Base-by-base conservation (phyloP, 2,888 invertebrate genomes). In the Periphyllus acericola region DNA sequence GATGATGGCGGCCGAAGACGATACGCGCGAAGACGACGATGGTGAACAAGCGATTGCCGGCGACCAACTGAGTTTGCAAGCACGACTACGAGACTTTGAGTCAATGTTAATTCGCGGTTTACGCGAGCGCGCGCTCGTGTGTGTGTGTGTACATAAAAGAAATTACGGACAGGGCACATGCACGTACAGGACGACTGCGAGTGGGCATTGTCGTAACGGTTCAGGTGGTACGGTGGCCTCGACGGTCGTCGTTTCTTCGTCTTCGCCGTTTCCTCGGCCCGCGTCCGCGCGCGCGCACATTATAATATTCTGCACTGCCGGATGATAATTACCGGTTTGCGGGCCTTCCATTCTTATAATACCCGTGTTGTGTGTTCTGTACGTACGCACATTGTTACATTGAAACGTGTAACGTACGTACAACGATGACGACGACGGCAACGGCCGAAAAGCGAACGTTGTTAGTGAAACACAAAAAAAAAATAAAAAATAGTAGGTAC, bases 161-260 rank as follows among this genome's bases (percentile, higher is more conserved):
- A 83, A 75, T 75, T 40, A 36, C 68, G n/a, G 21, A 55, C 71
- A 72, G 34, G 9, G 14, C 17, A 85, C n/a, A 29, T 29, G 11
- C 5, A 60, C 21, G 72, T 29, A 76, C n/a, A 14, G 19, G 21
- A 46, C 21, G 29, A 21, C 46, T 29, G 40, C n/a, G 17, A 40
- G 71, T 68, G 84, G 84, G 84, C 84, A 78, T 68, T 68, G 60
- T 46, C 80, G 87, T 87, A 80, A 87, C 87, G 87, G 87, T 87
- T 87, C 87, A 87, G 74, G 46, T 80, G 87, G 32, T 81, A 81
- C 81, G 74, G 74, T 87, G 87, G 87, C 87, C 87, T 87, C 87
- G 87, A 25, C 66, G 80, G 74, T 74, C 55, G 72, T 81, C 80
- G 46, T 60, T 60, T 60, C 74, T 66, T 81, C 40, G 60, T 78